These are phyloP conservation scores for Aplysia californica DNA, from an alignment of 1,140 invertebrate species.

Conservation along the genomic window DNA sequence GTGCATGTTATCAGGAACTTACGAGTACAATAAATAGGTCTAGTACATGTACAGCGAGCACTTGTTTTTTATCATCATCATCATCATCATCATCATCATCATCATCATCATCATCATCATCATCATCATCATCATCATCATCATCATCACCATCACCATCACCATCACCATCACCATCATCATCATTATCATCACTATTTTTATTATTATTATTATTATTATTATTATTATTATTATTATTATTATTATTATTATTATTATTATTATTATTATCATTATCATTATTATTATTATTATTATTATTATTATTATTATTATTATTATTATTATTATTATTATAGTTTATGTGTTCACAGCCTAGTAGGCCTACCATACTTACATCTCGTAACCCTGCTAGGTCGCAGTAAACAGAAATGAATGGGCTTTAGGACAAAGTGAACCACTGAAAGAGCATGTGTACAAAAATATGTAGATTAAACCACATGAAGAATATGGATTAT, in stretches of 20 bases:
- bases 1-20: conserved; percentile 11
- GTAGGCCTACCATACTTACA: not conserved
- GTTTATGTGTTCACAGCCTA: not conserved
- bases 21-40: conserved; percentile 73
- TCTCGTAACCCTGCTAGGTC: not conserved
- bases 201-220: not conserved
- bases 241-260: not conserved
- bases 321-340: not conserved
- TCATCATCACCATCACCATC: not conserved
- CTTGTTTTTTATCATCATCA: conserved; percentile 82
- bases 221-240: not conserved
- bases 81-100: conserved; percentile 71
- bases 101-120: not conserved
- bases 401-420: too few relatives aligned
- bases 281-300: not conserved
- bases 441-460: too few relatives aligned
- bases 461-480: too few relatives aligned
- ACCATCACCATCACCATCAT: not conserved
- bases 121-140: not conserved
- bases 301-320: not conserved
- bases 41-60: conserved; percentile 73
- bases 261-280: not conserved
- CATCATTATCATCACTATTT: too few relatives aligned
- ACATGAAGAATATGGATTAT: too few relatives aligned
- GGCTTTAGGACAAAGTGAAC: too few relatives aligned